phyloP scores from a whole-genome alignment of 2,113 vertebrate genomes.

The Camelus bactrianus region DNA sequence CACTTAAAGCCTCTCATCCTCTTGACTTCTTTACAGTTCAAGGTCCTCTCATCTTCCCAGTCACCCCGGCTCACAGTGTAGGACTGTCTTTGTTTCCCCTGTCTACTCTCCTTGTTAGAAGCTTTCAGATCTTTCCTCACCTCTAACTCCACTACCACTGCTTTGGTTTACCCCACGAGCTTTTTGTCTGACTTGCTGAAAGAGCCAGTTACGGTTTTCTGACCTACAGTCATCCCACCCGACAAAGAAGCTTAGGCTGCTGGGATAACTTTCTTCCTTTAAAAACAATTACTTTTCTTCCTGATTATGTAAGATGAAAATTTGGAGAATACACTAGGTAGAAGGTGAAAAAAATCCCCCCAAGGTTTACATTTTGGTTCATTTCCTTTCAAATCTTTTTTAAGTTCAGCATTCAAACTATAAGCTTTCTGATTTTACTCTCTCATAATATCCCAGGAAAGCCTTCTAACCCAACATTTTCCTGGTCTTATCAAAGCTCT shows the following conservation, averaged over 20 bases:
- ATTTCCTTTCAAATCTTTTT: neutral
- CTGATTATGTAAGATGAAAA: conserved; percentile 39
- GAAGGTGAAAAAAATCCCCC: neutral
- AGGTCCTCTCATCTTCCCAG: neutral
- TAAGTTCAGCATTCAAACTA: conserved; percentile 4
- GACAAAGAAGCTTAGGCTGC: neutral
- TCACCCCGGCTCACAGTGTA: neutral
- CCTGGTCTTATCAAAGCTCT: conserved; percentile 3
- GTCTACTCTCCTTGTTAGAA: neutral
- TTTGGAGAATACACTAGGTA: neutral
- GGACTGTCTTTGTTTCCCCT: conserved; percentile 9
- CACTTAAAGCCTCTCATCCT: neutral
- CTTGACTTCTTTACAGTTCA: neutral
- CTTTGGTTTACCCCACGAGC: conserved; percentile 4
- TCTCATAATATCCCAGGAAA: conserved; percentile 50
- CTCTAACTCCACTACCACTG: neutral
- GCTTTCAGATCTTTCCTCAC: conserved; percentile 45
- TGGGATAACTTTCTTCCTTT: conserved; percentile 41
- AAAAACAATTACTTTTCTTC: conserved; percentile 42
- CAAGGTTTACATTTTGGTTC: neutral
- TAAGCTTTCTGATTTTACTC: conserved; percentile 51
- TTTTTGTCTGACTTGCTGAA: conserved; percentile 12
- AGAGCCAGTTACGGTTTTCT: neutral
- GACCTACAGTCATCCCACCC: neutral
- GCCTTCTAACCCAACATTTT: neutral